Conservation (phyloP, 2,888 invertebrate genomes). For the Acleris literana region DNA sequence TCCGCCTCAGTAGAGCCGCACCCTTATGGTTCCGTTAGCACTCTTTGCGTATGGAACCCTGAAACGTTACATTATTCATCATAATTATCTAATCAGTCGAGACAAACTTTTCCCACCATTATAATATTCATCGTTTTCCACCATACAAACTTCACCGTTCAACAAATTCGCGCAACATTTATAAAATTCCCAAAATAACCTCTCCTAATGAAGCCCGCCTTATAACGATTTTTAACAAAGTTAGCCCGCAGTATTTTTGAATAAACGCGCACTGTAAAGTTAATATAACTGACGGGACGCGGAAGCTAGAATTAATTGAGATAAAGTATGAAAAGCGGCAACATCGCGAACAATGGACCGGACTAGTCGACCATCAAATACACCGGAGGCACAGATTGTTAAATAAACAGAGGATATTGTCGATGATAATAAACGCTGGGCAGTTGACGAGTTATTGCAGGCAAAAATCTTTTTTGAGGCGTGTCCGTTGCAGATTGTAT, state of each 20-base stretch:
- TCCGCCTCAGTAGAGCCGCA: no score
- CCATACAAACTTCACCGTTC: no score
- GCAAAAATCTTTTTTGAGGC: no score
- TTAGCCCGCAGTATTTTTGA: slow-evolving; percentile 22
- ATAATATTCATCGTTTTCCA: no score
- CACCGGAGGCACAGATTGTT: slow-evolving; percentile 9
- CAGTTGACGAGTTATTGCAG: no score
- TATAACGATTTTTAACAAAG: slow-evolving; percentile 17
- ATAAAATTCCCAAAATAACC: slow-evolving; percentile 5
- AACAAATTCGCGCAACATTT: not conserved
- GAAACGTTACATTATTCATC: no score
- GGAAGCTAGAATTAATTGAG: slow-evolving; percentile 34
- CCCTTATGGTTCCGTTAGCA: no score
- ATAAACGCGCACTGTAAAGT: slow-evolving; percentile 26
- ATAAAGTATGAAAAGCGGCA: slow-evolving; percentile 34
- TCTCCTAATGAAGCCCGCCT: slow-evolving; percentile 9
- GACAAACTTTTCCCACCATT: no score
- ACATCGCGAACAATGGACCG: slow-evolving; percentile 27
- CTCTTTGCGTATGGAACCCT: no score
- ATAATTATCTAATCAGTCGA: no score
- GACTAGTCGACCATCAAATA: slow-evolving; percentile 30
- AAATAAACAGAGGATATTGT: not conserved
- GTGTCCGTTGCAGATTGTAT: no score
- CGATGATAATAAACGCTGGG: slow-evolving; percentile 1
- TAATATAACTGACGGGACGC: slow-evolving; percentile 30